A percentile compares a stretch with the other conserved stretches of the same genome.
These are phyloP conservation scores for Lissonota sp. DNA, from an alignment of 2,888 invertebrate species.

Conservation along the genomic window DNA sequence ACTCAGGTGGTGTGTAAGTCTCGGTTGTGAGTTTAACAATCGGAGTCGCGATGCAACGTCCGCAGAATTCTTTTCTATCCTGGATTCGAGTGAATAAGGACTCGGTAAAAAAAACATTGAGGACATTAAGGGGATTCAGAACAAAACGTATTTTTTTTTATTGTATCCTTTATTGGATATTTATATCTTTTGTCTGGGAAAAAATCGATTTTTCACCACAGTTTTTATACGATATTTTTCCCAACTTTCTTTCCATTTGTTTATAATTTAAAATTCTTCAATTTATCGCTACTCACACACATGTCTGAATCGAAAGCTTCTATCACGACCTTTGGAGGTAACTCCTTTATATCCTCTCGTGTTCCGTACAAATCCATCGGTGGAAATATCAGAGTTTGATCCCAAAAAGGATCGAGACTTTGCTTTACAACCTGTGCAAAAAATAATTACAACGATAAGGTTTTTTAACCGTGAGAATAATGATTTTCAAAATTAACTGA, in stretches of 20 bases:
- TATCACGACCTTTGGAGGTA: conserved; percentile 83
- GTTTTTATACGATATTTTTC: background rate
- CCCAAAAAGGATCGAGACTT: conserved; percentile 87
- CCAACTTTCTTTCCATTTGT: background rate
- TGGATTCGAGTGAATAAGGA: conserved; percentile 27
- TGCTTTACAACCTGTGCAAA: conserved; percentile 79
- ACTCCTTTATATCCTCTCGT: conserved; percentile 79
- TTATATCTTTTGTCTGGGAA: background rate
- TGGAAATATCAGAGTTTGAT: conserved; percentile 85
- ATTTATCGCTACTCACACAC: conserved; percentile 77
- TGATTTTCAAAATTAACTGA: background rate
- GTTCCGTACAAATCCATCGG: conserved; percentile 83
- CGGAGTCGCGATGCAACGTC: conserved; percentile 83
- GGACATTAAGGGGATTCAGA: background rate
- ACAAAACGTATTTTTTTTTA: conserved; percentile 49
- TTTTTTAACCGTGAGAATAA: background rate
- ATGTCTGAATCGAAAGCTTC: conserved; percentile 84
- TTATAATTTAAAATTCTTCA: conserved; percentile 11
- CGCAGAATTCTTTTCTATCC: conserved; percentile 82
- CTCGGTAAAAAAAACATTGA: background rate
- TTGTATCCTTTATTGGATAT: background rate
- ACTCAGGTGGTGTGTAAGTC: conserved; percentile 78
- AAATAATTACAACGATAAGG: conserved; percentile 43
- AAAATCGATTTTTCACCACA: conserved; percentile 16
- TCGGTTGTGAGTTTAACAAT: conserved; percentile 82